These are phyloP conservation scores for Colinus virginianus DNA, from an alignment of 2,113 vertebrate species.

Conservation along the genomic window DNA sequence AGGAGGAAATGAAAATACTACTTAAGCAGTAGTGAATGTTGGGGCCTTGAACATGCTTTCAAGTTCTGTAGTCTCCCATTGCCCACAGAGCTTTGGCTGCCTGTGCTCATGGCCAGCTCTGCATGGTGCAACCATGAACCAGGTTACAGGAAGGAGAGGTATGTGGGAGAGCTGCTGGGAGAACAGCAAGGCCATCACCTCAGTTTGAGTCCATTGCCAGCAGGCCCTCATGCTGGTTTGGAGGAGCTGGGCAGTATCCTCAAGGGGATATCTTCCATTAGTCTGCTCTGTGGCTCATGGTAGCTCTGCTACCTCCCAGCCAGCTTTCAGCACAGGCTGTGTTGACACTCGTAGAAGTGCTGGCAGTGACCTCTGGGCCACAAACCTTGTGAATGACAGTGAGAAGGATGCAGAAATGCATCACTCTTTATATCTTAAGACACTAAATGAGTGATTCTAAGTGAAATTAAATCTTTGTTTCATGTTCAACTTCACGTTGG, in stretches of 20 bases:
- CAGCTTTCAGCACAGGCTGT: background rate
- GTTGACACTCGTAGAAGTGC: background rate
- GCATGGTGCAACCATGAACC: too few species aligned
- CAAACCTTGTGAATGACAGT: background rate
- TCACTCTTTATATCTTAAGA: background rate
- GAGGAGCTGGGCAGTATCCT: background rate
- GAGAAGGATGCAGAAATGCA: background rate
- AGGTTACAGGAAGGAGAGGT: background rate
- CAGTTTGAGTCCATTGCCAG: background rate
- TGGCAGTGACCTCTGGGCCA: fast-evolving
- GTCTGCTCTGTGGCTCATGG: background rate
- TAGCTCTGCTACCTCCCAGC: background rate
- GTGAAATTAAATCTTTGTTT: background rate
- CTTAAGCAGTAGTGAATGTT: background rate
- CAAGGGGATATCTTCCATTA: fast-evolving
- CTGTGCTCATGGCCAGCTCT: background rate
- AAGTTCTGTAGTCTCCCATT: fast-evolving
- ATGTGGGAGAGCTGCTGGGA: background rate
- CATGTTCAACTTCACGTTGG: background rate
- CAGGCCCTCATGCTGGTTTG: background rate
- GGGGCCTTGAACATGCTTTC: background rate
- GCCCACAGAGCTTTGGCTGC: background rate
- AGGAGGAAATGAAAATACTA: background rate
- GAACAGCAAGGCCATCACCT: background rate
- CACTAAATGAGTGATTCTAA: background rate